Base-by-base conservation (phyloP, 1,140 invertebrate genomes). In the Drosophila malerkotliana region DNA sequence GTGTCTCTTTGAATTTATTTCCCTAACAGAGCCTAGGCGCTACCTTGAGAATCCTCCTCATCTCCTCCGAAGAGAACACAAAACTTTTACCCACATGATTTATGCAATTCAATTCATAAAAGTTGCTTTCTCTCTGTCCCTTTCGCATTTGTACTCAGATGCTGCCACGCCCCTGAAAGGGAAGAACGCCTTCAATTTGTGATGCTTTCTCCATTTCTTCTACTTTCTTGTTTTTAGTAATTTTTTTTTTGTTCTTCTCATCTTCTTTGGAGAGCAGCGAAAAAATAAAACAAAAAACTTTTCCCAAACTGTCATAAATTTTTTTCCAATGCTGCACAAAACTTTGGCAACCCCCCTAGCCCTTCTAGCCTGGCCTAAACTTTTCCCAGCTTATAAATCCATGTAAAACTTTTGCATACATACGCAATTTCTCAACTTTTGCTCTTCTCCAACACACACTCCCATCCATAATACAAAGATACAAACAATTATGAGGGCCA, bases 101-200 rank as follows among this genome's bases (percentile, higher is more conserved):
- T 90, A 90, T 90, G 87, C 85, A 90, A 90, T 90, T 85, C 87
- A 90, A 90, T 90, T 90, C 81, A 90, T 90, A 82, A 85, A 85
- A 90, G 54, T 90, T 82, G 48, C 53, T 72, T 26, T 68, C 21
- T 59, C 8, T 56, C 44, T 37, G 6, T 52, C n/a, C 58, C 28
- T 56, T 45, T 73, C 41, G 53, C 41, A 75, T 68, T 77, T 69
- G 64, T 72, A 68, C 48, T 72, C 60, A 28, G 18, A 18, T 18
- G 18, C 51, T 45, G 47, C 47, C 69, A 56, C 53, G 52, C 66
- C 60, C 49, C 61, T 15, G 28, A 41, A 58, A 15, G 14, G 6
- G 9, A 45, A 41, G 39, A 41, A 59, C 56, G 64, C 71, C 71
- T 72, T 72, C 67, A 72, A 82, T 73, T 87, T 66, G 64, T 52